phyloP scores from a whole-genome alignment of 2,113 vertebrate species.

The Gnathonemus longibarbis region DNA sequence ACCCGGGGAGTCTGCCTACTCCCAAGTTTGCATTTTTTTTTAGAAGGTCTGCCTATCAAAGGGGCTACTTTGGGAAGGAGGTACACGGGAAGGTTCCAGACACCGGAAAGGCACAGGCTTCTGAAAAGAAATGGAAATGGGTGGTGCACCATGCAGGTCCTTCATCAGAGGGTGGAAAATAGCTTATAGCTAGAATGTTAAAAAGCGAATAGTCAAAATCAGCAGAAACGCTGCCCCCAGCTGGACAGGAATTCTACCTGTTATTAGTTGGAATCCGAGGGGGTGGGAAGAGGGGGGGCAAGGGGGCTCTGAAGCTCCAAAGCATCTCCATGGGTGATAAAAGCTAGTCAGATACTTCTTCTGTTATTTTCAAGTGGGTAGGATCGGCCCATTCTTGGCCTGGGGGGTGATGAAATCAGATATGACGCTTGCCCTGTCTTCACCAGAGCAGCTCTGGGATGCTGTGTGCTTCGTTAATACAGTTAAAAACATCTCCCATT shows the following conservation, averaged over 20 bases:
- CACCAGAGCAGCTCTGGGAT: background rate
- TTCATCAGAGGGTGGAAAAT: background rate
- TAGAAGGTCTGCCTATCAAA: background rate
- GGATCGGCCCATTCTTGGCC: background rate
- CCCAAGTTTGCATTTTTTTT: background rate
- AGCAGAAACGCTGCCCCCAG: background rate
- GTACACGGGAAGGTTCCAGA: background rate
- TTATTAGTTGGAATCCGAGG: background rate
- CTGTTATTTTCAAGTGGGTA: background rate
- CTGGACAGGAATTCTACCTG: background rate
- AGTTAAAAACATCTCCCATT: background rate
- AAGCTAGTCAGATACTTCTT: background rate
- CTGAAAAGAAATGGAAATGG: background rate
- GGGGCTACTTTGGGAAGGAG: background rate
- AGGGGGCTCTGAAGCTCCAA: background rate
- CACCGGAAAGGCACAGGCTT: background rate
- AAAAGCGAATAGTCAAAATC: background rate
- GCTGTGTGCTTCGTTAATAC: background rate
- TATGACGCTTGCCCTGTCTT: background rate
- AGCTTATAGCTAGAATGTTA: background rate
- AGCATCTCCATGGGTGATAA: background rate
- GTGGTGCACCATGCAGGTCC: background rate
- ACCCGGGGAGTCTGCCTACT: background rate
- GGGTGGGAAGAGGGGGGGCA: too few relatives aligned
- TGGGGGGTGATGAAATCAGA: background rate